These are phyloP conservation scores for Lithophane semibrunnea DNA, from an alignment of 2,888 invertebrate genomes.

Conservation along the genomic window DNA sequence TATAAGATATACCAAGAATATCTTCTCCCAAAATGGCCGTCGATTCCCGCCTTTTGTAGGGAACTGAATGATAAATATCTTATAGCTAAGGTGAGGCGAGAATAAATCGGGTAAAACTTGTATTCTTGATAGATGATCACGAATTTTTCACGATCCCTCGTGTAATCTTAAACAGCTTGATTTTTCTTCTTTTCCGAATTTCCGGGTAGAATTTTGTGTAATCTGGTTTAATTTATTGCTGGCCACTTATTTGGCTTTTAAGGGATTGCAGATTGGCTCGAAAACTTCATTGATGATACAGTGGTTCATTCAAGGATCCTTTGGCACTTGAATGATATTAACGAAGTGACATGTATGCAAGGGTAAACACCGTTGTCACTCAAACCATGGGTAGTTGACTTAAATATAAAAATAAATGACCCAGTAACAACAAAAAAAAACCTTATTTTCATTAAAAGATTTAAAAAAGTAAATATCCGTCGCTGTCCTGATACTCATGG, in stretches of 20 bases:
- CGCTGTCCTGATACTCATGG: too few species aligned
- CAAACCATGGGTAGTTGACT: too few species aligned
- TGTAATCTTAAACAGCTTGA: conserved; percentile 42
- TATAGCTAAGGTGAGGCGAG: conserved; percentile 53
- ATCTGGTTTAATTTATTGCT: conserved; percentile 36
- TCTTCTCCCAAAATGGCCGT: conserved; percentile 53
- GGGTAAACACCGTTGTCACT: too few species aligned
- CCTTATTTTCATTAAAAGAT: too few species aligned
- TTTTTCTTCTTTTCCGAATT: conserved; percentile 29
- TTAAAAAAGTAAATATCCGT: too few species aligned
- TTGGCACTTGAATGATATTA: too few species aligned
- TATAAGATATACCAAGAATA: conserved; percentile 40
- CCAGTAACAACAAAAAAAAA: too few species aligned
- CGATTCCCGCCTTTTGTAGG: conserved; percentile 59
- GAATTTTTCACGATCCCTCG: conserved; percentile 63
- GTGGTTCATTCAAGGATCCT: too few species aligned
- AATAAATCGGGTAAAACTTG: conserved; percentile 65
- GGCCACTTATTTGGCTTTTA: conserved; percentile 12
- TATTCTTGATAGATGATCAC: conserved; percentile 68
- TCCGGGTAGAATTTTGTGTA: conserved; percentile 11
- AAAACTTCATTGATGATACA: neutral
- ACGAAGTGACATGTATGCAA: too few species aligned
- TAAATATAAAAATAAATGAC: too few species aligned
- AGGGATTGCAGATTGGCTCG: conserved; percentile 2
- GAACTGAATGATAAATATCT: conserved; percentile 65